Percentiles rank a stretch among this genome's conserved stretches.
These are phyloP conservation scores for Staurois parvus DNA, from an alignment of 2,797 vertebrate species.

Conservation along the genomic window DNA sequence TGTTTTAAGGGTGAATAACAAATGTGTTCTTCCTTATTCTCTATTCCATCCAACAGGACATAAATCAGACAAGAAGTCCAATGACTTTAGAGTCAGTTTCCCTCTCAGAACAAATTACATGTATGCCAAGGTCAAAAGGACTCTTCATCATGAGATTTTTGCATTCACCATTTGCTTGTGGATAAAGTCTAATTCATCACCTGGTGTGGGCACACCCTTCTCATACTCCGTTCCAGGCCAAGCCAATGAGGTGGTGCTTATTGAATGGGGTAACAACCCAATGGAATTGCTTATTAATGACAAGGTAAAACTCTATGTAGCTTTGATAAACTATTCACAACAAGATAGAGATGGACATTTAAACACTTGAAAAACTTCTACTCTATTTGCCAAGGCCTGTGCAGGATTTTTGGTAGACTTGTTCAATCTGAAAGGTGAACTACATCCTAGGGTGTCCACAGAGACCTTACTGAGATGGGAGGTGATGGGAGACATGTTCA, in stretches of 20 bases:
- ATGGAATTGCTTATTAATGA: constrained; percentile 86
- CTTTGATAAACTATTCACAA: too few relatives aligned
- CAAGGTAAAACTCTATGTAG: constrained; percentile 71
- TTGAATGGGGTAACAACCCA: constrained; percentile 85
- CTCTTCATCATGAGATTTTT: constrained; percentile 82
- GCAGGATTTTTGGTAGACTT: too few relatives aligned
- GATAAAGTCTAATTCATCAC: constrained; percentile 78
- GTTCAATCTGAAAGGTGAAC: too few relatives aligned
- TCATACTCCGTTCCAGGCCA: constrained; percentile 86
- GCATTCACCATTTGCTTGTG: constrained; percentile 83
- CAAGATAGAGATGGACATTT: too few relatives aligned
- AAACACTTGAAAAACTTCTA: too few relatives aligned
- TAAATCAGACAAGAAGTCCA: constrained; percentile 77
- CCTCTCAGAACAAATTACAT: constrained; percentile 87
- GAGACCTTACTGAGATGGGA: too few relatives aligned
- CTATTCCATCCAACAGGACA: constrained; percentile 68
- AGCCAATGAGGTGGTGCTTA: constrained; percentile 86
- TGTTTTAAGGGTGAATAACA: constrained; percentile 16
- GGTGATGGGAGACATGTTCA: too few relatives aligned
- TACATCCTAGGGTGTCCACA: too few relatives aligned
- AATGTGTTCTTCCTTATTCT: constrained; percentile 37
- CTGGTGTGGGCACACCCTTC: constrained; percentile 84
- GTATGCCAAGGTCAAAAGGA: constrained; percentile 79
- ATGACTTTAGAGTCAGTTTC: constrained; percentile 82
- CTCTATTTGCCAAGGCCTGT: too few relatives aligned